Evolutionary conservation across 1,140 invertebrate genomes (phyloP), one percentile per base, ranked within the genome.

Genomic region (Armadillidium nasatum): DNA sequence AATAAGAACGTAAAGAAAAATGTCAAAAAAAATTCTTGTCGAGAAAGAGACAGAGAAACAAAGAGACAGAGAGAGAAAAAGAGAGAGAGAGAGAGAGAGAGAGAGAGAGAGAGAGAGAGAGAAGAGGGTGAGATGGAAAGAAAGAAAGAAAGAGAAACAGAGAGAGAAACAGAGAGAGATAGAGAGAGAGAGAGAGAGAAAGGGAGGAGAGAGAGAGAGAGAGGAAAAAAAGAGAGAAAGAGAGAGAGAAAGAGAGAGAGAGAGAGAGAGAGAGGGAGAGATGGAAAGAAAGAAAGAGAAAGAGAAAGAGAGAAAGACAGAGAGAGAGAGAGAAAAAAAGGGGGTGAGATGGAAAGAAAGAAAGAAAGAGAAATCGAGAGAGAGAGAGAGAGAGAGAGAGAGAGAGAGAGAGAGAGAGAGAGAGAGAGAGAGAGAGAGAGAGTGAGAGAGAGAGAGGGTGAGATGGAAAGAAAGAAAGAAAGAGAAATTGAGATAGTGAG

Each of bases 391-490:
- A 69, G 67, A 21, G 67, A 21, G 67, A 21, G 67, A 69, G 67
- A 21, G 15, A 21, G 21, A 21, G 67, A 69, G 1, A 33, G 68
- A 70, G 11, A 70, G 68, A 70, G 68, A 70, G 67, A 69, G 67
- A 69, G 67, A 69, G 67, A 69, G 67, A 69, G 67, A 69, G 67
- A 69, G 67, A 69, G 67, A 69, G 67, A 69, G 67, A 69, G 67
- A 69, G 67, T 10, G 67, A 69, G 67, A 69, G 67, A 69, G 67
- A 69, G 67, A 69, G 67, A 69, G 67, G 19, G 67, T 10, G 67
- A 70, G 68, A 23, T 21, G 0, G 11, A 70, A 10, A 70, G 4
- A 21, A 33, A 70, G 22, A 70, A 33, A 21, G 68, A 21, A 11
- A n/a, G n/a, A 70, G 15, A 70, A 10, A 70, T n/a, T n/a, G 22